A percentile compares a stretch with the other conserved stretches of the same genome.
phyloP scores from a whole-genome alignment of 2,113 vertebrate species.

The Eolophus roseicapilla region DNA sequence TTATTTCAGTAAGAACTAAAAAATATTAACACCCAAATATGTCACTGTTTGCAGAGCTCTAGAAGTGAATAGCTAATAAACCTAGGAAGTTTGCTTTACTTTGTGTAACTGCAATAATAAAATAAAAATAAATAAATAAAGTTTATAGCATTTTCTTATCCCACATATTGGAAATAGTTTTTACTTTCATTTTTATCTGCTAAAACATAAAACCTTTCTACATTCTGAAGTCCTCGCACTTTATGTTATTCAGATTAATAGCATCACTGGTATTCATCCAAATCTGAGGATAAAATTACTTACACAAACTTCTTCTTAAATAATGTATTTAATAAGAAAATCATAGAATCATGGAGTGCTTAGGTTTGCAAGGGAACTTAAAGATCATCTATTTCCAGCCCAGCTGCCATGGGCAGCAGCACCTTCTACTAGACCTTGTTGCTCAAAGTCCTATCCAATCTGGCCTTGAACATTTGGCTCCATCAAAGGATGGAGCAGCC shows the following conservation, averaged over 20 bases:
- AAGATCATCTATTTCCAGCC: background rate
- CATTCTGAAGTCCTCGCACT: background rate
- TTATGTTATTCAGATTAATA: background rate
- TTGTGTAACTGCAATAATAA: background rate
- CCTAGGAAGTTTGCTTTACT: background rate
- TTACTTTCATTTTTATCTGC: background rate
- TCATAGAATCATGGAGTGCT: background rate
- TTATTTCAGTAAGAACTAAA: background rate
- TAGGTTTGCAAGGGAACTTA: background rate
- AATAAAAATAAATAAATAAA: background rate
- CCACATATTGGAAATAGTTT: background rate
- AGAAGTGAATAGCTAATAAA: background rate
- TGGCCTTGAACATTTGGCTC: background rate
- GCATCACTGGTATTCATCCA: background rate
- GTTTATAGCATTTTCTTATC: background rate
- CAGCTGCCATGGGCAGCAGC: background rate
- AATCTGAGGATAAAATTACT: background rate
- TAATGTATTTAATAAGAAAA: background rate
- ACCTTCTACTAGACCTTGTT: background rate
- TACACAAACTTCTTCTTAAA: background rate
- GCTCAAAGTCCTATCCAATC: background rate
- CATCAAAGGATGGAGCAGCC: background rate
- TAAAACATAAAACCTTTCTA: background rate
- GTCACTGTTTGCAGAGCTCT: background rate
- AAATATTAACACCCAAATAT: background rate